Evolutionary conservation across 2,888 invertebrate species (phyloP).

Genomic region (Plagiodera versicolora): DNA sequence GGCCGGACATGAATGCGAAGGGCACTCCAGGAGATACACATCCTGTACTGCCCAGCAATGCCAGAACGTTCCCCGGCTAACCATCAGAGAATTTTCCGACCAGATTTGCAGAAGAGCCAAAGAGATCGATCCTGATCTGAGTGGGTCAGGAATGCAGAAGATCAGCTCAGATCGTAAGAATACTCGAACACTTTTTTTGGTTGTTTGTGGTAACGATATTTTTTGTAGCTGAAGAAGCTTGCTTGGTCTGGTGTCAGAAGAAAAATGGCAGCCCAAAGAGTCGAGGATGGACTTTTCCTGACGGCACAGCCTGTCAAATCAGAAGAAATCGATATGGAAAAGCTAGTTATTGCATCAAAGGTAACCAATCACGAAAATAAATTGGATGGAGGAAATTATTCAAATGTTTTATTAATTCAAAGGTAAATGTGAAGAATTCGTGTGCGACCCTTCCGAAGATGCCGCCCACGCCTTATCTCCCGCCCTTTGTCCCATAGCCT

Average conservation of each 20-base stretch:
- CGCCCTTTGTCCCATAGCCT: slow-evolving; percentile 47
- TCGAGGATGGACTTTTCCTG: slow-evolving; percentile 79
- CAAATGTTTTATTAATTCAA: too few relatives aligned
- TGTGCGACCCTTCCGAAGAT: slow-evolving; percentile 58
- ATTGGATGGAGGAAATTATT: too few relatives aligned
- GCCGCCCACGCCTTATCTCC: slow-evolving; percentile 58
- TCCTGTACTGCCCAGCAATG: slow-evolving; percentile 78
- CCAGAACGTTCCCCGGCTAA: slow-evolving; percentile 69
- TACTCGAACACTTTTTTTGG: slow-evolving; percentile 2
- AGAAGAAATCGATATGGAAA: slow-evolving; percentile 55
- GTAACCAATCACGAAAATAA: too few relatives aligned
- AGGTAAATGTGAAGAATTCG: slow-evolving; percentile 69
- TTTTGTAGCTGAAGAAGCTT: slow-evolving; percentile 68
- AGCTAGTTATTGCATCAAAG: slow-evolving; percentile 72
- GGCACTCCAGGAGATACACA: slow-evolving; percentile 72
- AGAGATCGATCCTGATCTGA: slow-evolving; percentile 74
- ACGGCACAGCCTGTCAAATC: slow-evolving; percentile 73
- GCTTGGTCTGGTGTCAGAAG: slow-evolving; percentile 82
- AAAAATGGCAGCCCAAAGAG: slow-evolving; percentile 75
- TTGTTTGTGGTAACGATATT: not conserved
- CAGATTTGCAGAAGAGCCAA: slow-evolving; percentile 76
- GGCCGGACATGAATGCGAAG: slow-evolving; percentile 67
- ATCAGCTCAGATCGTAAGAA: slow-evolving; percentile 68
- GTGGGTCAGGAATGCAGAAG: slow-evolving; percentile 74
- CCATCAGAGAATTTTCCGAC: slow-evolving; percentile 75